These are phyloP conservation scores for Brenthis hecate DNA, from an alignment of 2,888 invertebrate genomes.

Conservation along the genomic window DNA sequence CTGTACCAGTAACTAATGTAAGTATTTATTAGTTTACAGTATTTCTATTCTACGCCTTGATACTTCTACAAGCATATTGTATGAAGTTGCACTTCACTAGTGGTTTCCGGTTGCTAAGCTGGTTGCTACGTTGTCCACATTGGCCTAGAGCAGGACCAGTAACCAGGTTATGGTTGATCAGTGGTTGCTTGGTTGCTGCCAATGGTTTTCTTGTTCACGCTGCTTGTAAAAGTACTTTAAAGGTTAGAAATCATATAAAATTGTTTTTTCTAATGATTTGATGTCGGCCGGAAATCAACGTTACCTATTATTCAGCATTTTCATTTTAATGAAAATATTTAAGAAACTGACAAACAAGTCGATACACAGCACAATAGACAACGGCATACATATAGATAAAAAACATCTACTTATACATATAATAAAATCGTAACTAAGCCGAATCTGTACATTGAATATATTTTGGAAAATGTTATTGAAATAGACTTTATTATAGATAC, in stretches of 20 bases:
- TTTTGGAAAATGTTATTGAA: too few relatives aligned
- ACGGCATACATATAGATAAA: too few relatives aligned
- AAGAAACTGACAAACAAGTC: too few relatives aligned
- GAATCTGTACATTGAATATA: too few relatives aligned
- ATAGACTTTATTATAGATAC: too few relatives aligned
- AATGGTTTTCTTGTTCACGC: conserved; percentile 70
- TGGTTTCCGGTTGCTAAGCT: conserved; percentile 64
- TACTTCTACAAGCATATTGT: conserved; percentile 70
- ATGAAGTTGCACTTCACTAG: conserved; percentile 77
- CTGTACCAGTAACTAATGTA: not conserved
- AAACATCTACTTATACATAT: too few relatives aligned
- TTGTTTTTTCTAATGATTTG: not conserved
- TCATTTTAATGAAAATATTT: too few relatives aligned
- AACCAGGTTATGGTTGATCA: conserved; percentile 60
- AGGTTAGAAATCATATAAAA: conserved; percentile 48
- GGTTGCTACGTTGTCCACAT: conserved; percentile 62
- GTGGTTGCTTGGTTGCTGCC: conserved; percentile 58
- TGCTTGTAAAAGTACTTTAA: conserved; percentile 66
- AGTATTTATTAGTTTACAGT: conserved; percentile 59
- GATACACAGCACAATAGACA: too few relatives aligned
- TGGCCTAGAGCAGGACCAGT: conserved; percentile 58
- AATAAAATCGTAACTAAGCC: too few relatives aligned
- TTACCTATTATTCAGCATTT: too few relatives aligned
- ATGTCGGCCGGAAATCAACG: not conserved
- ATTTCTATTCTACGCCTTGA: conserved; percentile 63